phyloP scores from a whole-genome alignment of 2,888 invertebrate genomes.

The Drosophila neoperkinsi region DNA sequence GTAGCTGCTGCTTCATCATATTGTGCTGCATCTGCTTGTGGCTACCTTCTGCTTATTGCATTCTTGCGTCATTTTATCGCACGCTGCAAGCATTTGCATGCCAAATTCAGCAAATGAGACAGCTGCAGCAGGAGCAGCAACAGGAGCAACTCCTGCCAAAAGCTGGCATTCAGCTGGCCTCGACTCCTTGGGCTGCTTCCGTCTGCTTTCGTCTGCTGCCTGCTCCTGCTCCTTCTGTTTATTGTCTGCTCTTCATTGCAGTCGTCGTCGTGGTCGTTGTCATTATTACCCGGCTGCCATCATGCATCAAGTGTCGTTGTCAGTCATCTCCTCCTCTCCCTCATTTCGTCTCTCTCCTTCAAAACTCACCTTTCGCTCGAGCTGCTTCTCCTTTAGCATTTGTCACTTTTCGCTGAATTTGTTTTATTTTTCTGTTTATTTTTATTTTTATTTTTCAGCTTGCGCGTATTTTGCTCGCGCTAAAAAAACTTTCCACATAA shows the following conservation, averaged over 20 bases:
- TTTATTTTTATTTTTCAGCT: slow-evolving; percentile 6
- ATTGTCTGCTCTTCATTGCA: slow-evolving; percentile 57
- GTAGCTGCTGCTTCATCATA: slow-evolving; percentile 36
- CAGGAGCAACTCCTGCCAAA: slow-evolving; percentile 19
- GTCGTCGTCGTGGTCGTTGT: slow-evolving; percentile 59
- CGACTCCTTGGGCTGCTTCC: slow-evolving; percentile 44
- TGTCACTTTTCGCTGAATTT: slow-evolving; percentile 60
- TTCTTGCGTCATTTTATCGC: slow-evolving; percentile 65
- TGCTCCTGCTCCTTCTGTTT: slow-evolving; percentile 32
- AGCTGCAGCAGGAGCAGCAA: slow-evolving; percentile 13
- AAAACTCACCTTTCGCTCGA: slow-evolving; percentile 18
- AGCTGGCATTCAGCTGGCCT: slow-evolving; percentile 36
- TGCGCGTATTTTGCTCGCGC: slow-evolving; percentile 37
- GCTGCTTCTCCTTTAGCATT: slow-evolving; percentile 34
- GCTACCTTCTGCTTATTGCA: slow-evolving; percentile 68
- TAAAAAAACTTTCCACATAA: slow-evolving; percentile 72
- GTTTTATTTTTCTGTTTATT: slow-evolving; percentile 47
- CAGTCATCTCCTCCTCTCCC: slow-evolving; percentile 41
- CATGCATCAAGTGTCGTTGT: slow-evolving; percentile 79
- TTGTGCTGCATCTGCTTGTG: slow-evolving; percentile 35
- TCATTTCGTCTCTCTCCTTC: neutral
- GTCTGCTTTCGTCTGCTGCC: slow-evolving; percentile 27
- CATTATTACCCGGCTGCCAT: slow-evolving; percentile 79
- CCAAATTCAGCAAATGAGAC: slow-evolving; percentile 71
- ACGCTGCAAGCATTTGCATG: slow-evolving; percentile 74